Conservation (phyloP, 2,888 invertebrate species). For the Lithophane ornitopus region DNA sequence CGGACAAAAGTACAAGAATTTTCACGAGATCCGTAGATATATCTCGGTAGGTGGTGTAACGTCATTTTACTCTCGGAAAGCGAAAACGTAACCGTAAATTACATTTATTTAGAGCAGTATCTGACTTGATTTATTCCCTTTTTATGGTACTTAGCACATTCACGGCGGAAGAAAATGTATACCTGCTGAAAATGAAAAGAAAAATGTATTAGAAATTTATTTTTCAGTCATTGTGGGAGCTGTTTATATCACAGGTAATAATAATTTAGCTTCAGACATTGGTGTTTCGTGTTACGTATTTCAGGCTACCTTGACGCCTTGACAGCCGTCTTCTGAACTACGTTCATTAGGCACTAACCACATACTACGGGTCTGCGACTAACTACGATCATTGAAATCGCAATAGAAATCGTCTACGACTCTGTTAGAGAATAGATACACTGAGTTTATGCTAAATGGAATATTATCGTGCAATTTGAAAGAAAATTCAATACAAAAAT, state of each 20-base stretch:
- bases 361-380: no score
- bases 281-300: constrained; percentile 12
- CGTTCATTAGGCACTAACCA: neutral
- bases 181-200: constrained; percentile 69
- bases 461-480: neutral
- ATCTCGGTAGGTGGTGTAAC: constrained; percentile 60
- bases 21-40: constrained; percentile 42
- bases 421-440: neutral
- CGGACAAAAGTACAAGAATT: constrained; percentile 57
- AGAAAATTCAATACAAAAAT: constrained; percentile 14
- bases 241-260: constrained; percentile 48
- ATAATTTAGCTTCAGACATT: constrained; percentile 37
- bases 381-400: no score
- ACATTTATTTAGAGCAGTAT: constrained; percentile 83
- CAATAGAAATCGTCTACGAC: neutral
- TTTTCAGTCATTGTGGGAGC: constrained; percentile 52
- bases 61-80: constrained; percentile 78
- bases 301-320: neutral
- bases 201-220: constrained; percentile 66
- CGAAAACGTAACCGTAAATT: constrained; percentile 81
- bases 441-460: neutral
- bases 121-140: constrained; percentile 82
- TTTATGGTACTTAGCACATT: constrained; percentile 80
- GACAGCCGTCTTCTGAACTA: neutral
- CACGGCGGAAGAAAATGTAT: constrained; percentile 71